These are phyloP conservation scores for Podarcis muralis DNA, from an alignment of 2,113 vertebrate genomes.

Conservation along the genomic window DNA sequence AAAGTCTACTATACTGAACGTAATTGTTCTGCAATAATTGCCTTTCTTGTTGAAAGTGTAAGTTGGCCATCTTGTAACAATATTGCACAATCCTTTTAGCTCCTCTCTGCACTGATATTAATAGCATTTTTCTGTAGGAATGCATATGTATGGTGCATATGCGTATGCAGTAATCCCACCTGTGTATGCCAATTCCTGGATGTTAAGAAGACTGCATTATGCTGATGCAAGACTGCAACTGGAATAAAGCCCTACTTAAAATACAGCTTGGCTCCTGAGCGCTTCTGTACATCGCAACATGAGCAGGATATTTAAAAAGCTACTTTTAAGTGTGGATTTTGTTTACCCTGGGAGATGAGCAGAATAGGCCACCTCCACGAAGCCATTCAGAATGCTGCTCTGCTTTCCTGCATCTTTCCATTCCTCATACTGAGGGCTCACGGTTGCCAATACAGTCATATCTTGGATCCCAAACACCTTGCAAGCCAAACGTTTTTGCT, in stretches of 20 bases:
- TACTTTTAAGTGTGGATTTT: neutral
- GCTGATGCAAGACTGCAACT: no score
- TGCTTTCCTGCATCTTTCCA: accelerated
- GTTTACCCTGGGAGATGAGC: neutral
- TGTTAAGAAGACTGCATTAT: no score
- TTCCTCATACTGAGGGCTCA: neutral
- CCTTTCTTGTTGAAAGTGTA: neutral
- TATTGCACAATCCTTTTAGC: neutral
- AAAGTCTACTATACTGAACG: neutral
- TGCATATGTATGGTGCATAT: neutral
- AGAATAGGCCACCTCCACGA: neutral
- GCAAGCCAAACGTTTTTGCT: no score
- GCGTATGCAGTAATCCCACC: no score
- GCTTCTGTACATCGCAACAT: no score
- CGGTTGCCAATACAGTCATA: neutral
- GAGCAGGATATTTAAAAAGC: neutral
- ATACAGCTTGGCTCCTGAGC: no score
- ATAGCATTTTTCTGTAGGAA: neutral
- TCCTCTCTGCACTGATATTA: neutral
- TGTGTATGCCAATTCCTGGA: no score
- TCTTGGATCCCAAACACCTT: no score
- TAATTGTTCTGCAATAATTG: neutral
- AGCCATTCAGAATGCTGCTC: neutral
- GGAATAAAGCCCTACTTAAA: no score
- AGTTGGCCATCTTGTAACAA: neutral